Base-by-base conservation (phyloP, 2,888 invertebrate species). In the Hyalella azteca region DNA sequence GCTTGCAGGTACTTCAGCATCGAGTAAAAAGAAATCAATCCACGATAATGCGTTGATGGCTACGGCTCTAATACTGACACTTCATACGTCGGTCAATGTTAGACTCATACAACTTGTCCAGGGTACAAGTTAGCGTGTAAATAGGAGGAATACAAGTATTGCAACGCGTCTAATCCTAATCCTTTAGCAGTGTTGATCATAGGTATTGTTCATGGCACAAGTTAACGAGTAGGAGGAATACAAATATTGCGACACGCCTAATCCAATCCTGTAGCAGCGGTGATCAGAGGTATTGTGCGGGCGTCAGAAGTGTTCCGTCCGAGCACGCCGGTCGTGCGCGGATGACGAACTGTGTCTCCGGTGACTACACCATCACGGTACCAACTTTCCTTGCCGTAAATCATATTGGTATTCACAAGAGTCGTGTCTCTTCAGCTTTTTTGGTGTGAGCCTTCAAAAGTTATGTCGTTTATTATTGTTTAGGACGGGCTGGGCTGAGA, bases 401-500 rank as follows among this genome's bases (percentile, higher is more conserved):
- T 66, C 66, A 66, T 66, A 66, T 66, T 66, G 32, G 66, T 66
- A 66, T 66, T 66, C 66, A 66, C 29, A 66, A 19, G 66, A 36
- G 66, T 66, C 29, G 66, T 29, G 36, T 66, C 66, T 66, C 66
- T 66, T 66, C 66, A 36, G 66, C 66, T 36, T 66, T 32, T 36
- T 66, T 36, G 66, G 66, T 66, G 66, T 66, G 66, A 36, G 36
- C 66, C 66, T 66, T 66, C 66, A 66, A 66, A 66, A 66, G 66
- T 66, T 66, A 66, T 36, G 66, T 19, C 66, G 36, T 66, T 66
- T 66, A 66, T 66, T 66, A 36, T 66, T 66, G 66, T 66, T 66
- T 66, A 36, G 66, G 66, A 32, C 66, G 29, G 29, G 66, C 36
- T 66, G 66, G 66, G 19, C 36, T 36, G 66, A 36, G 66, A 66